Conservation (phyloP, 2,797 vertebrate genomes). For the Artibeus lituratus region DNA sequence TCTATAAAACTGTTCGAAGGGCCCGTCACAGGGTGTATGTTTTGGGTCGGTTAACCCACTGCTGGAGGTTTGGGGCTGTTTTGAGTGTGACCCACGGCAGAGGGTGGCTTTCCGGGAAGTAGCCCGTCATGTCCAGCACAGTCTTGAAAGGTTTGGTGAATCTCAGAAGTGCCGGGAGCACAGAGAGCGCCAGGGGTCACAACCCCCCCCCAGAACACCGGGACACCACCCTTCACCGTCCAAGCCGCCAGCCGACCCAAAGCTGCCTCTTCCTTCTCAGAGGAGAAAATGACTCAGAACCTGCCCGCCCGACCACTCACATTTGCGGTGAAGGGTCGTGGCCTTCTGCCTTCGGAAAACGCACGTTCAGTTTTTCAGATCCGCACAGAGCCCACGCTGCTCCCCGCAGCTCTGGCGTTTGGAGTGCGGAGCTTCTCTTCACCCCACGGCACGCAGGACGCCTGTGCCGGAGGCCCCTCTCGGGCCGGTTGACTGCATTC, state of each 20-base stretch:
- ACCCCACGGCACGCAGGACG: background rate
- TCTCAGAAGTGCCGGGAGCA: background rate
- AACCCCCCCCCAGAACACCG: background rate
- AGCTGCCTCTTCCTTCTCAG: background rate
- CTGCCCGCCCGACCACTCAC: background rate
- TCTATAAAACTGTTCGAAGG: background rate
- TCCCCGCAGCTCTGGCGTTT: background rate
- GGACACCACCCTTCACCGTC: background rate
- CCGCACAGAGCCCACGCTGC: background rate
- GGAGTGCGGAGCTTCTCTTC: background rate
- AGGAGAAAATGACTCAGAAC: background rate
- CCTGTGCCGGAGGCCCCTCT: background rate
- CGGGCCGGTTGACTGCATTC: background rate
- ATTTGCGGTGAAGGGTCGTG: background rate
- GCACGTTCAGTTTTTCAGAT: background rate
- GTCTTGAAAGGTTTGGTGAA: background rate
- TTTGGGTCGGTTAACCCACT: background rate
- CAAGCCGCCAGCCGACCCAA: background rate
- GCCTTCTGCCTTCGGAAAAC: background rate
- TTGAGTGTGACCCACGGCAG: background rate
- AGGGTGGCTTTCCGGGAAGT: background rate
- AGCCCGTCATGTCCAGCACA: background rate
- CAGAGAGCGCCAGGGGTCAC: background rate
- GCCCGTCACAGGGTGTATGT: background rate
- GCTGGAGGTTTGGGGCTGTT: too few relatives aligned